These are phyloP conservation scores for Scaptomyza pallida DNA, from an alignment of 1,140 invertebrate genomes.

Conservation along the genomic window DNA sequence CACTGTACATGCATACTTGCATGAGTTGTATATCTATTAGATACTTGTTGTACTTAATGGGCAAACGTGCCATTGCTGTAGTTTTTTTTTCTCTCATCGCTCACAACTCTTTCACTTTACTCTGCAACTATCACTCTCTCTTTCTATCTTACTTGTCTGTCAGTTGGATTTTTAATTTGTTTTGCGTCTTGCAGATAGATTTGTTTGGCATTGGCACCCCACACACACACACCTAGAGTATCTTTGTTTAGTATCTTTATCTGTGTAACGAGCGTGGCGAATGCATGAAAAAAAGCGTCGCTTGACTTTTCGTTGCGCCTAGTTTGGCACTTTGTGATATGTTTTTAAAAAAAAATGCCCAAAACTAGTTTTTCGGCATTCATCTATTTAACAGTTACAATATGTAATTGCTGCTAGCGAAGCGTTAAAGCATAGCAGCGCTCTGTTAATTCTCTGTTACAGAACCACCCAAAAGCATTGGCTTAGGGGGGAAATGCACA, in stretches of 20 bases:
- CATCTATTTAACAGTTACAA: constrained; percentile 3
- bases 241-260: constrained; percentile 33
- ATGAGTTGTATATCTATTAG: constrained; percentile 17
- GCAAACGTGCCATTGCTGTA: constrained; percentile 43
- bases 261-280: constrained; percentile 55
- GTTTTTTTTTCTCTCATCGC: constrained; percentile 3
- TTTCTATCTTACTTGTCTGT: background rate
- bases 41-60: constrained; percentile 56
- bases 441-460: constrained; percentile 60
- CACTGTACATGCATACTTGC: constrained; percentile 35
- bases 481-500: constrained; percentile 7
- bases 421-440: constrained; percentile 64
- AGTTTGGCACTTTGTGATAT: constrained; percentile 24
- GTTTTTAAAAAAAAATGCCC: constrained; percentile 1
- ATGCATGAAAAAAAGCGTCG: constrained; percentile 49
- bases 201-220: constrained; percentile 54
- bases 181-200: constrained; percentile 36
- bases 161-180: constrained; percentile 46
- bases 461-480: constrained; percentile 17
- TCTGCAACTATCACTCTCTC: background rate
- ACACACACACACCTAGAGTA: constrained; percentile 14
- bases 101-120: constrained; percentile 1
- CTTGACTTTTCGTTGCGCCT: constrained; percentile 61
- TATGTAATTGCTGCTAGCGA: constrained; percentile 61
- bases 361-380: constrained; percentile 43